Evolutionary conservation across 2,113 vertebrate species (phyloP), one percentile per base, ranked within the genome.

Genomic region (Hiodon tergisus): DNA sequence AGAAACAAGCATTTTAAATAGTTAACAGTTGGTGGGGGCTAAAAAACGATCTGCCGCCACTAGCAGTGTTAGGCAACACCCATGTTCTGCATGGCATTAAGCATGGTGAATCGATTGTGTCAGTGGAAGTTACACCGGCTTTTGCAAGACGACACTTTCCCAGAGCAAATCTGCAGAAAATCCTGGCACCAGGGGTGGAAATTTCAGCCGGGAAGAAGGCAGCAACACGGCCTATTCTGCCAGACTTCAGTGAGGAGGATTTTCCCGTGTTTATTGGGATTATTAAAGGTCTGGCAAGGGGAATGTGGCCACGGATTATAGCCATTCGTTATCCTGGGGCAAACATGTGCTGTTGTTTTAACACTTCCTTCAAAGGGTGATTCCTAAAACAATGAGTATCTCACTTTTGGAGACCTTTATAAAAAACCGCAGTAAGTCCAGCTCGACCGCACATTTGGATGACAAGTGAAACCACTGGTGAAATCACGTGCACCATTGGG

Each of bases 71-170:
- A 73, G 79, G 71, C 78, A 71, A 63, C 85, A 69, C 79, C 90
- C 84, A 85, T 81, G 81, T 80, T 76, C 82, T 81, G 76, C 82
- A 78, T 60, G 69, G 79, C 81, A 83, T 85, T 69, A 80, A 87
- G 88, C 90, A 88, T 94, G 87, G 86, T 89, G 79, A 95, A 95
- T 94, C 88, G 88, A 94, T 94, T 93, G 87, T 77, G 75, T 78
- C 77, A 85, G 89, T 92, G 93, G 90, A 91, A 94, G 87, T 90
- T 86, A 89, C 90, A 91, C 88, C 89, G 83, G 88, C 31, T 88
- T 89, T 86, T 88, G 89, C 87, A 88, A 91, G 83, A 91, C 86
- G 88, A 91, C 84, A 89, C 88, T 94, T 93, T 93, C 91, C 88
- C 85, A 85, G 75, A 88, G 87, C 88, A 92, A 93, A 91, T 91